These are phyloP conservation scores for Biston stratarius DNA, from an alignment of 2,888 invertebrate genomes.

Conservation along the genomic window DNA sequence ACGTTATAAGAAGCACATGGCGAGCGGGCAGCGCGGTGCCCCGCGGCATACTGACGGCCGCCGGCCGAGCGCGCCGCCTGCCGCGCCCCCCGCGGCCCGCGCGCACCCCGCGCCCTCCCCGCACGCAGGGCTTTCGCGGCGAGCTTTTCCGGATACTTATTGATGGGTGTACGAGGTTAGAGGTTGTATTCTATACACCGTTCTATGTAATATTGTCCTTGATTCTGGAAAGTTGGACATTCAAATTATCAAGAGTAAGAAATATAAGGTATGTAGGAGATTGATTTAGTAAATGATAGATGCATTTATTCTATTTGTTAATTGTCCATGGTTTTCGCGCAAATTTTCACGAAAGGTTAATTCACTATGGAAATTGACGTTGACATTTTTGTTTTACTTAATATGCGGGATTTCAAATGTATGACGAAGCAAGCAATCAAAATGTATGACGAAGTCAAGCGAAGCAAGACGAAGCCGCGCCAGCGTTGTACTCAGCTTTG, in stretches of 20 bases:
- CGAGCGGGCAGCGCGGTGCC: slow-evolving; percentile 83
- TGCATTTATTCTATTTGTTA: too few species aligned
- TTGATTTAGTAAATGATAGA: too few species aligned
- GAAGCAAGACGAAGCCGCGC: too few species aligned
- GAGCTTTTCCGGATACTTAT: slow-evolving; percentile 65
- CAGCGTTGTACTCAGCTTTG: too few species aligned
- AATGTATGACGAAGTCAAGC: too few species aligned
- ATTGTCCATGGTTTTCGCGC: too few species aligned
- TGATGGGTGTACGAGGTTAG: slow-evolving; percentile 19
- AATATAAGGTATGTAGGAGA: too few species aligned
- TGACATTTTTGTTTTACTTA: too few species aligned
- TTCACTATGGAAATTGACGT: too few species aligned
- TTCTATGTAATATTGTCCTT: background rate
- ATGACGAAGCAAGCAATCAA: too few species aligned
- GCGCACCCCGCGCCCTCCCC: slow-evolving; percentile 46
- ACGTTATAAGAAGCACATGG: slow-evolving; percentile 82
- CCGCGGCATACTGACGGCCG: slow-evolving; percentile 81
- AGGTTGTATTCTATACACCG: background rate
- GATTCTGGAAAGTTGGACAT: background rate
- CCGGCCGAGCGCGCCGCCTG: slow-evolving; percentile 46
- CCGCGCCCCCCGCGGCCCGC: slow-evolving; percentile 49
- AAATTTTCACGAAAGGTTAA: too few species aligned
- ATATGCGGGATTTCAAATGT: too few species aligned
- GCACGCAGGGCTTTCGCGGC: slow-evolving; percentile 64
- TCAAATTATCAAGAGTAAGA: background rate